phyloP scores from a whole-genome alignment of 2,797 vertebrate species.

The Aulostomus chinensis region DNA sequence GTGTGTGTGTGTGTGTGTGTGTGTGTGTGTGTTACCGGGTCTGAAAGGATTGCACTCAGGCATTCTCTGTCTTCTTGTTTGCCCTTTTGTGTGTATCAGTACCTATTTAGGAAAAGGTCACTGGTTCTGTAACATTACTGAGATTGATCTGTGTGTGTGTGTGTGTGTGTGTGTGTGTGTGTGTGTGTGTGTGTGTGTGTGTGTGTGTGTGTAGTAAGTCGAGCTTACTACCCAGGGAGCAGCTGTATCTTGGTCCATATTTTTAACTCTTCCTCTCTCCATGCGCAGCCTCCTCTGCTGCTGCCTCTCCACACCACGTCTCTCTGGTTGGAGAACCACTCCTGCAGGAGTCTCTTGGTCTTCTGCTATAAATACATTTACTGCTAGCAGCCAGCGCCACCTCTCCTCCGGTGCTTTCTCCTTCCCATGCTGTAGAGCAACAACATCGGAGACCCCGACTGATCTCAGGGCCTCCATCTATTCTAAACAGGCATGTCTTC shows the following conservation, averaged over 20 bases:
- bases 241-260: constrained; percentile 26
- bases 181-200: constrained; percentile 1
- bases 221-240: constrained; percentile 23
- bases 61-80: constrained; percentile 26
- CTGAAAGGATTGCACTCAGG: constrained; percentile 29
- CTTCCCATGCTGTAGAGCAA: constrained; percentile 31
- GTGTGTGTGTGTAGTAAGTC: background rate
- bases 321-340: constrained; percentile 38
- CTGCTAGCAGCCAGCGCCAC: constrained; percentile 25
- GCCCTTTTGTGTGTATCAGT: constrained; percentile 61
- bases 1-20: constrained; percentile 1
- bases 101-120: constrained; percentile 75
- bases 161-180: constrained; percentile 16
- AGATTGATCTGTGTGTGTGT: constrained; percentile 51
- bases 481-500: constrained; percentile 61
- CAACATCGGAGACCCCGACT: constrained; percentile 44
- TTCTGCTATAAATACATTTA: constrained; percentile 60
- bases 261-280: constrained; percentile 45
- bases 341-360: constrained; percentile 45
- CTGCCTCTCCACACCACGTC: constrained; percentile 24
- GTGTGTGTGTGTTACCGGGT: background rate
- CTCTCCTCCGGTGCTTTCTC: constrained; percentile 32
- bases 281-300: constrained; percentile 25
- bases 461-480: constrained; percentile 48
- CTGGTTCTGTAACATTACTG: constrained; percentile 58